Base-by-base conservation (phyloP, 2,113 vertebrate species). In the Scomber japonicus region DNA sequence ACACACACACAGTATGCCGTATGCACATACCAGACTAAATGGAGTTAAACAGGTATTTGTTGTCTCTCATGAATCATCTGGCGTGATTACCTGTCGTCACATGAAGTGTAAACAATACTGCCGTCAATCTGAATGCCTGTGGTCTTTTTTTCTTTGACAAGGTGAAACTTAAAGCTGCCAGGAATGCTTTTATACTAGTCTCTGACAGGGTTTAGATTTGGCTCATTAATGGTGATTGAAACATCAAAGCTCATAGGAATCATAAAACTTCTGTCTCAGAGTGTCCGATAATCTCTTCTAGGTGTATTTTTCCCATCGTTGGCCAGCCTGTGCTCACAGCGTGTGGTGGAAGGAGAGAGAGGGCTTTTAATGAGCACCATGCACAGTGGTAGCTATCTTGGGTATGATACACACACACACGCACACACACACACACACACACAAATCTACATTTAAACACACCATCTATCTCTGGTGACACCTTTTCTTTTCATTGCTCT, bases 361-460 rank as follows among this genome's bases (percentile, higher is more conserved):
- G 96, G 94, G 14, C 96, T 98, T 82, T 85, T 96, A 44, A 97
- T 96, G 91, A 97, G 97, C 88, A 91, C 91, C 0, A 93, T 97
- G 81, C 92, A 95, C 27, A 95, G 96, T 0, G 97, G 97, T 7
- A 93, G 91, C 0, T 95, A 97, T 91, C 89, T 97, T 0, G 97
- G 97, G 97, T 98, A 82, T 84, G 95, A 64, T 7, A 0, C 3
- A 5, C 16, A 45, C 55, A 16, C 11, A 35, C 51, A 50, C 70
- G 69, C 35, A 61, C 17, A 63, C 51, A 50, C 70, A 72, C 35
- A 61, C 17, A 63, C 70, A 61, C 56, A 2, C 17, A 61, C 5
- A 51, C n/a, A 19, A 10, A 19, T 4, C 62, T 16, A 51, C 19
- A n/a, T 9, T 0, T 15, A 1, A 45, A 54, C 5, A 12, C 16